A percentile compares a stretch with the other conserved stretches of the same genome.
phyloP scores from a whole-genome alignment of 2,888 invertebrate genomes.

The Charanyca ferruginea region DNA sequence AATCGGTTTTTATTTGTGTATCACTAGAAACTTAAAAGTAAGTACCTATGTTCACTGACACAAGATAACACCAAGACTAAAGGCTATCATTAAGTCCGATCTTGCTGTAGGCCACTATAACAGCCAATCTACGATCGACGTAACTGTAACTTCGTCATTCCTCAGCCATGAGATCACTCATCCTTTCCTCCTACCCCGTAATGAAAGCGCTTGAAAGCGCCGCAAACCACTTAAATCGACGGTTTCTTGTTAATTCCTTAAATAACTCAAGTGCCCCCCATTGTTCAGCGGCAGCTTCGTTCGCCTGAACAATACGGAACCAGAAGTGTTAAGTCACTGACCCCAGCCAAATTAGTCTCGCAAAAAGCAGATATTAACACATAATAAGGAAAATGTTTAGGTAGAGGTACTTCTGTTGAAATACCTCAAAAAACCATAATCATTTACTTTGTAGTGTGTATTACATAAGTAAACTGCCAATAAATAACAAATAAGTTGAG shows the following conservation, averaged over 20 bases:
- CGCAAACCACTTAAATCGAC: constrained; percentile 66
- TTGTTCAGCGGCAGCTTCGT: constrained; percentile 66
- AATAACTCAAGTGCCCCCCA: constrained; percentile 69
- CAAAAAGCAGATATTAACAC: constrained; percentile 37
- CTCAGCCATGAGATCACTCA: constrained; percentile 43
- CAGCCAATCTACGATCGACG: constrained; percentile 39
- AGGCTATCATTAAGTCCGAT: constrained; percentile 11
- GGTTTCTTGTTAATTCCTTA: constrained; percentile 71
- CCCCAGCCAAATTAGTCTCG: constrained; percentile 35
- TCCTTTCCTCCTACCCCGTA: constrained; percentile 55
- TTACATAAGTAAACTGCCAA: not conserved
- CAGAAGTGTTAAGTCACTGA: constrained; percentile 66
- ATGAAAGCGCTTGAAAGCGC: constrained; percentile 52
- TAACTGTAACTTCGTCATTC: constrained; percentile 26
- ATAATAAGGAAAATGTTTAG: no score
- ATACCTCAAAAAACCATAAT: constrained; percentile 3
- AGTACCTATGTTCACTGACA: not conserved
- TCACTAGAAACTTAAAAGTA: not conserved
- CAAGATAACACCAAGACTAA: constrained; percentile 4
- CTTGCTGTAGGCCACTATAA: constrained; percentile 13
- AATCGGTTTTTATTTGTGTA: not conserved
- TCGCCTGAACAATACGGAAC: constrained; percentile 63
- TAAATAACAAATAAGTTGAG: constrained; percentile 9
- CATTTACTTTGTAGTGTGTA: not conserved
- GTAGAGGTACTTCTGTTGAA: constrained; percentile 4